Evolutionary conservation across 2,888 invertebrate genomes (phyloP).

Genomic region (Synanthedon myopaeformis): DNA sequence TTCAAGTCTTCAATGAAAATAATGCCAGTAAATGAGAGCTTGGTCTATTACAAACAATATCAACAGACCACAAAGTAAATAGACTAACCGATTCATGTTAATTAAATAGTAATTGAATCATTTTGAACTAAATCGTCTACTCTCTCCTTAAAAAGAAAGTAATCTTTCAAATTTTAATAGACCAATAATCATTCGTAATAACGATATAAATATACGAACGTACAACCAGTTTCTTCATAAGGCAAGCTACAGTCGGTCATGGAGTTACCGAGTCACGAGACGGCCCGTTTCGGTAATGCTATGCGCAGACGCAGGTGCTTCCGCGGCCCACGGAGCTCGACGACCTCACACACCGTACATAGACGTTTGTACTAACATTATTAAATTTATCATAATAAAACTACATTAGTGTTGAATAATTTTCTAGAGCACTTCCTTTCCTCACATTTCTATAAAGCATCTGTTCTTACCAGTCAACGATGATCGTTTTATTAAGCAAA

Average conservation of each 20-base stretch:
- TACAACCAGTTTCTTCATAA: conserved; percentile 10
- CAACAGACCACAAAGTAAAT: too few species aligned
- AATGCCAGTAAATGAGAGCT: too few species aligned
- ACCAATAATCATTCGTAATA: background rate
- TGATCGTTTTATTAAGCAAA: conserved; percentile 1
- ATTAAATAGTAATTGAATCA: too few species aligned
- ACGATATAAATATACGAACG: conserved; percentile 3
- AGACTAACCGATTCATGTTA: too few species aligned
- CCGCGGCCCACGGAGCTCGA: conserved; percentile 27
- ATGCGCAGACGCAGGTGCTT: conserved; percentile 36
- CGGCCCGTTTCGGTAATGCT: conserved; percentile 21
- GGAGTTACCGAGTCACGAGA: conserved; percentile 3
- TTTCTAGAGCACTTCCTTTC: too few species aligned
- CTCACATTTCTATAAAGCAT: background rate
- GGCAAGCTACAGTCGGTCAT: conserved; percentile 4
- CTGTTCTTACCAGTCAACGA: conserved; percentile 5
- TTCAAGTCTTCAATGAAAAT: too few species aligned
- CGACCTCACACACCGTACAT: conserved; percentile 14
- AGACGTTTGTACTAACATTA: conserved; percentile 3
- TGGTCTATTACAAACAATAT: too few species aligned
- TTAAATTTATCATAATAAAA: too few species aligned
- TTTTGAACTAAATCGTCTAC: too few species aligned
- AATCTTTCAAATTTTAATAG: background rate
- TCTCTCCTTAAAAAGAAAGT: too few species aligned
- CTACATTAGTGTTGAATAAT: too few species aligned